A percentile compares a stretch with the other conserved stretches of the same genome.
Conservation (phyloP, 1,140 invertebrate species). For the Papilio dardanus region DNA sequence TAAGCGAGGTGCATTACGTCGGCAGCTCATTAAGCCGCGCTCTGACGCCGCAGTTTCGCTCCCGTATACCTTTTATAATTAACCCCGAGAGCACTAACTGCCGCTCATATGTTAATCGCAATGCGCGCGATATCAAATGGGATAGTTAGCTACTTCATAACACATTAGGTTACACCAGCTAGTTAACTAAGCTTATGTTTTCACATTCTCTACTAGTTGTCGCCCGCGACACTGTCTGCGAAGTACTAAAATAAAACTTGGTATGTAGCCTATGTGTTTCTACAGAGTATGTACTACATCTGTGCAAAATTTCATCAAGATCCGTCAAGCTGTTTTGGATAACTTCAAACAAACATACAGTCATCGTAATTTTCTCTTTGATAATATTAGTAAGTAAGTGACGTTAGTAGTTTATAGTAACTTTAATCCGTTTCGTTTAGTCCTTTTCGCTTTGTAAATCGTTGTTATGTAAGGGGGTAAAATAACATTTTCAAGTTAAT, state of each 20-base stretch:
- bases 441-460: background rate
- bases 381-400: no score
- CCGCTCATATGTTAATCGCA: slow-evolving; percentile 1
- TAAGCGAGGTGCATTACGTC: background rate
- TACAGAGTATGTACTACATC: no score
- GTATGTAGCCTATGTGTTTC: no score
- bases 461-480: no score
- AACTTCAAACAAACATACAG: no score
- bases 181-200: background rate
- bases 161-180: no score
- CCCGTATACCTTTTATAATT: slow-evolving; percentile 3
- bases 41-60: slow-evolving; percentile 12
- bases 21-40: background rate
- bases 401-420: no score
- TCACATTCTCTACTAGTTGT: background rate
- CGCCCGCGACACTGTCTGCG: no score
- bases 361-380: no score
- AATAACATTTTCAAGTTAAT: background rate
- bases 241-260: no score
- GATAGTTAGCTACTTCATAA: background rate
- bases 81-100: slow-evolving; percentile 5
- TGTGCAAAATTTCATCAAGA: no score
- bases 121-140: background rate
- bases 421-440: background rate
- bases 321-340: no score